Base-by-base conservation (phyloP, 2,888 invertebrate genomes). In the Pyrgus malvae region DNA sequence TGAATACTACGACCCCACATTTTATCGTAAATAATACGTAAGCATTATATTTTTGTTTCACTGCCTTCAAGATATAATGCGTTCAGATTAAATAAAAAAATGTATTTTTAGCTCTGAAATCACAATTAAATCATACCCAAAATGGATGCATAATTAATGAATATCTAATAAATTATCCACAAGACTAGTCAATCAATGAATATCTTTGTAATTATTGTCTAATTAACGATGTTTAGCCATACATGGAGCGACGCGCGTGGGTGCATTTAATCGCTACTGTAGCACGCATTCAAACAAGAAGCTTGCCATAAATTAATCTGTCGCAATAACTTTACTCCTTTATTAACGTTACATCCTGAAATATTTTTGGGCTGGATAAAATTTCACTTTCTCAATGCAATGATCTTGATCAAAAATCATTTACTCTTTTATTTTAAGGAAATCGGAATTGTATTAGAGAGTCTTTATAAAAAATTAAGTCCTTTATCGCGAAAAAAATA, bases 291-390 rank as follows among this genome's bases (percentile, higher is more conserved):
- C 17, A 50, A 25, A 23, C 46, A 19, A 40, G 31, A 55, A 37
- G 51, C 45, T 48, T 54, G 44, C 45, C 56, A 53, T 48, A 55
- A 58, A 58, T 58, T 11, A 45, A 3, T 29, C 42, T 23, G 3
- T 23, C 23, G 23, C 23, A 6, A 23, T 23, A 23, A n/a, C 9
- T 37, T n/a, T 19, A 9, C 14, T 19, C 11, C 16, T 19, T 3
- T 16, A 19, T 37, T n/a, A 37, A 5, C 6, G 3, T 29, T 1
- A 3, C 4, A 11, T 29, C 29, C 11, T 29, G 11, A 29, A 29
- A 29, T 29, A 29, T 29, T n/a, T 4, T 11, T 3, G 5, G n/a
- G n/a, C n/a, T n/a, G n/a, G n/a, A n/a, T n/a, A n/a, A n/a, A n/a
- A n/a, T n/a, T n/a, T n/a, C n/a, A n/a, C n/a, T n/a, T n/a, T n/a